Conservation (phyloP, 2,888 invertebrate species). For the Falcaria lacertinaria region DNA sequence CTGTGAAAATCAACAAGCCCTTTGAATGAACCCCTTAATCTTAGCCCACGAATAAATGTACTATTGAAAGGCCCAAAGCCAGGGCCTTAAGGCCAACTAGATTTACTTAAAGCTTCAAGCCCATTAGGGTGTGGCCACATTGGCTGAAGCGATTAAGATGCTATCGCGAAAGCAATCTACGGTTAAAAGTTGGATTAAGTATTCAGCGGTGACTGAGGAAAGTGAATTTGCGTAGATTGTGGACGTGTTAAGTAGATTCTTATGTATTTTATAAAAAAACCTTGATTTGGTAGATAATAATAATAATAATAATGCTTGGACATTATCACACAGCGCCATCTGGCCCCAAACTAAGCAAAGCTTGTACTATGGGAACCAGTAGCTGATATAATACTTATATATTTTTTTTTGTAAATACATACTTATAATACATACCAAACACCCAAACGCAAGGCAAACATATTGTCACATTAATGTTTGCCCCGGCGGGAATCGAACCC, state of each 20-base stretch:
- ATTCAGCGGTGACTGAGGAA: neutral
- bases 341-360: too few relatives aligned
- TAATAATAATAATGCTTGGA: too few relatives aligned
- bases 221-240: neutral
- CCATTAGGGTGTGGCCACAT: conserved; percentile 9
- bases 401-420: too few relatives aligned
- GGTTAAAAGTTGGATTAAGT: conserved; percentile 15
- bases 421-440: too few relatives aligned
- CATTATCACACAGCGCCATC: too few relatives aligned
- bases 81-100: conserved; percentile 25
- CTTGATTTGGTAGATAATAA: too few relatives aligned
- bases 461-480: too few relatives aligned
- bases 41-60: conserved; percentile 30
- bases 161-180: conserved; percentile 19
- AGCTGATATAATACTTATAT: too few relatives aligned
- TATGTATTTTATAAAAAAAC: too few relatives aligned
- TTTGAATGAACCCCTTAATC: conserved; percentile 24
- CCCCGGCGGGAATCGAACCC: too few relatives aligned
- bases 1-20: conserved; percentile 13
- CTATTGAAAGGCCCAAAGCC: conserved; percentile 28
- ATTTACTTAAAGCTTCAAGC: conserved; percentile 29
- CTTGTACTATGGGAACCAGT: too few relatives aligned
- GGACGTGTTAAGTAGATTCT: neutral
- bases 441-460: too few relatives aligned
- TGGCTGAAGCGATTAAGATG: conserved; percentile 24